These are phyloP conservation scores for Myotis brandtii DNA, from an alignment of 2,113 vertebrate species.

Conservation along the genomic window DNA sequence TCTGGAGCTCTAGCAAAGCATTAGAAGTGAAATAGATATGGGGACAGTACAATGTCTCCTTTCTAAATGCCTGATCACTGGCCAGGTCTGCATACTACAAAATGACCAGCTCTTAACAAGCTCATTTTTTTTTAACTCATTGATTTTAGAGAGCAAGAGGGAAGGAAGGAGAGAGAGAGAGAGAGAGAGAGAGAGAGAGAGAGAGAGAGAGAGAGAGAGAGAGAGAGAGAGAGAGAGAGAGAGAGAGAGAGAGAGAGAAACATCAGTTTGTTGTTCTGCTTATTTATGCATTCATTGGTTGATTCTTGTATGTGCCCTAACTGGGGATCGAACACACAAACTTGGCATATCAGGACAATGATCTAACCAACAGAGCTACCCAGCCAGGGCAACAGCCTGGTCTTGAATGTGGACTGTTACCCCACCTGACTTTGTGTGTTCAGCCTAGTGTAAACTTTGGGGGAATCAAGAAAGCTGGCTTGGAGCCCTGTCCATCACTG, in stretches of 20 bases:
- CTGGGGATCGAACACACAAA: background rate
- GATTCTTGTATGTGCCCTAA: background rate
- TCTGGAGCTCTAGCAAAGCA: background rate
- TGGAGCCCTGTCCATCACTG: background rate
- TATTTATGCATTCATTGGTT: background rate
- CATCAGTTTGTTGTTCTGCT: background rate
- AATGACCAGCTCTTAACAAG: fast-evolving
- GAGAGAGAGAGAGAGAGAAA: background rate
- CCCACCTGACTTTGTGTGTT: fast-evolving
- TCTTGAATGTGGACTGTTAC: background rate
- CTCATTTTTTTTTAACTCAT: background rate
- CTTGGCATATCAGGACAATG: background rate
- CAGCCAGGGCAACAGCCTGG: background rate
- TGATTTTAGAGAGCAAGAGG: background rate
- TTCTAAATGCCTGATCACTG: background rate
- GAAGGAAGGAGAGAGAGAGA: no score
- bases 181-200: background rate
- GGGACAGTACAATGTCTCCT: background rate
- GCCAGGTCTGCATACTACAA: background rate
- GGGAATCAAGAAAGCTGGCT: background rate
- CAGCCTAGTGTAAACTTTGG: no score
- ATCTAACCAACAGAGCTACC: background rate
- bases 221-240: background rate
- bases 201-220: background rate
- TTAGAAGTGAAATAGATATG: background rate